Base-by-base conservation (phyloP, 2,113 vertebrate species). In the Caracal caracal region DNA sequence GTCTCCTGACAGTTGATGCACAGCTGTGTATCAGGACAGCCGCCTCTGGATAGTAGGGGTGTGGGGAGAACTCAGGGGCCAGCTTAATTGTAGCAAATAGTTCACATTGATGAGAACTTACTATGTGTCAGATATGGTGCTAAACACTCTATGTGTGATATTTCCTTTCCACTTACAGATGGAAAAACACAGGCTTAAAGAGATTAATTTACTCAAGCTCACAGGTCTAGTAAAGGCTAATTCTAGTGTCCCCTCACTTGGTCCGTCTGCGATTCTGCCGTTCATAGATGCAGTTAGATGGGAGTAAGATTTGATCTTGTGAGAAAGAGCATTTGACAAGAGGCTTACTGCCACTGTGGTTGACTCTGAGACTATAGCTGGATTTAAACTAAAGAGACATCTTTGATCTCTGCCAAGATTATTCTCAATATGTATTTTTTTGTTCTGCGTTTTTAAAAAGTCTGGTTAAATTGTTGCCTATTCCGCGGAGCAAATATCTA, bases 121-220 rank as follows among this genome's bases (percentile, higher is more conserved):
- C 70, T 86, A 63, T 12, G 94, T 96, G 95, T 95, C 84, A 89
- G 78, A 88, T 43, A 71, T 3, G 5, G n/a, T 63, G 59, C 70
- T 59, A 85, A 91, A 89, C 5, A 15, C 80, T 73, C 66, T 51
- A 71, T 4, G n/a, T 75, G 61, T 81, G 93, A 73, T 37, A 33
- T 61, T 84, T 94, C 85, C 49, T 95, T 97, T 90, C 93, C 85
- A 79, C 94, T 95, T 82, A 75, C 37, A 63, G 71, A 43, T 93
- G 75, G 90, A 93, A 94, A 97, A 96, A 81, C 47, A 73, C 35
- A 26, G 59, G 30, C 66, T 90, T n/a, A 13, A 59, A 78, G 26
- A 93, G 19, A 75, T 70, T 49, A 82, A 83, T 73, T 71, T 91
- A 73, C 35, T 97, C 90, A 95, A 37, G 28, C 1, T 82, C 35